Conservation (phyloP, 2,888 invertebrate genomes). For the Torymus aiolomorphi region DNA sequence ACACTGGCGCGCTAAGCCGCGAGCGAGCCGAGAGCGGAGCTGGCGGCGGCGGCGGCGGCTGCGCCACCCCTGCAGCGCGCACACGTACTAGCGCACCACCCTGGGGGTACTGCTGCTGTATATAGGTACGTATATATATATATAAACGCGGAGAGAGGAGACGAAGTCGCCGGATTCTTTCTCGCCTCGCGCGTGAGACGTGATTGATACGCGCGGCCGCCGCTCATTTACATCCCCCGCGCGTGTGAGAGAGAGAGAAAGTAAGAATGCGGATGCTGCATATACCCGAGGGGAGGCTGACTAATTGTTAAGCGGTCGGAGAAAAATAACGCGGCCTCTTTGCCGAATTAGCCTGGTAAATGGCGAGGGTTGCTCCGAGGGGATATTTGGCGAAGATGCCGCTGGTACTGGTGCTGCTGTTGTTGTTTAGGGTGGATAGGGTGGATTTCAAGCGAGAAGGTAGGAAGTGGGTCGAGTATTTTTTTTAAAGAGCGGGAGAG, state of each 20-base stretch:
- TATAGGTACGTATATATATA: neutral
- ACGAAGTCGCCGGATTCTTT: constrained; percentile 26
- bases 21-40: constrained; percentile 48
- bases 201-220: constrained; percentile 63
- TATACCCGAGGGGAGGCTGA: neutral
- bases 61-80: constrained; percentile 33
- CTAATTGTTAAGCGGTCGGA: constrained; percentile 31
- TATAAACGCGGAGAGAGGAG: neutral
- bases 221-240: constrained; percentile 59
- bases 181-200: neutral
- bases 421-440: no score
- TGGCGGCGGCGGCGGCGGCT: constrained; percentile 32
- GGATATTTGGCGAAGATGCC: no score
- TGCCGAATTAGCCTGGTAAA: constrained; percentile 12
- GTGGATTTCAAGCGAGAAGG: no score
- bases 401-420: no score
- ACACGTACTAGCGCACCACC: neutral
- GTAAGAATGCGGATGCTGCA: constrained; percentile 14
- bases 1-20: constrained; percentile 68
- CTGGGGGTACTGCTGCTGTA: neutral
- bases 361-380: neutral
- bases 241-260: neutral
- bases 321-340: constrained; percentile 23
- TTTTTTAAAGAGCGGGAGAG: no score
- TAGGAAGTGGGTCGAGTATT: no score